phyloP scores from a whole-genome alignment of 2,797 vertebrate species.

The Dipus sagitta region DNA sequence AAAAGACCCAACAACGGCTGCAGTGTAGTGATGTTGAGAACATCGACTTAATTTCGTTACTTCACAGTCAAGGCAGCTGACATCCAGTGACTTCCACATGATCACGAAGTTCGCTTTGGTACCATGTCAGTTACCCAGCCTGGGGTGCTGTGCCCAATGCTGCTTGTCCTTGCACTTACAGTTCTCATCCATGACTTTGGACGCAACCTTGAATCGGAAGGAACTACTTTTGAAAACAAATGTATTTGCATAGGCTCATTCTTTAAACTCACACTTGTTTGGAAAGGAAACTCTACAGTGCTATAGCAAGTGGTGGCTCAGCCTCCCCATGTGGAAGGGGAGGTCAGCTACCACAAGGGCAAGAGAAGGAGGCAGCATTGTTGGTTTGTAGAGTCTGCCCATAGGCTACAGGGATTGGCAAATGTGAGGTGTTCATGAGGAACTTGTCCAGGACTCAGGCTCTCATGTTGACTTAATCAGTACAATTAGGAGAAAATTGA shows the following conservation, averaged over 20 bases:
- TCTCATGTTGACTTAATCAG: neutral
- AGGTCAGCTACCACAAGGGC: neutral
- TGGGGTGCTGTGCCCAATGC: neutral
- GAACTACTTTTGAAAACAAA: neutral
- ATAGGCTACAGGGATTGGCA: neutral
- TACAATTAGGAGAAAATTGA: neutral
- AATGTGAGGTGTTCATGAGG: neutral
- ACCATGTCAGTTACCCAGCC: neutral
- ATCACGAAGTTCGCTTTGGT: neutral
- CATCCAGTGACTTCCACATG: neutral
- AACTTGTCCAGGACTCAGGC: neutral
- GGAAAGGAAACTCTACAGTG: neutral
- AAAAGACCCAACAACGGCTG: neutral
- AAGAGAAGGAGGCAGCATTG: neutral
- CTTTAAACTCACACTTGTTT: conserved; percentile 39
- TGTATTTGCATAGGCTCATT: neutral
- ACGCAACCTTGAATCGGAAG: neutral
- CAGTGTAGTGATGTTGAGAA: neutral
- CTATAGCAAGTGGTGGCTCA: neutral
- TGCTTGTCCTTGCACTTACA: neutral
- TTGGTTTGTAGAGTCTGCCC: neutral
- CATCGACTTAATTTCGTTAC: neutral
- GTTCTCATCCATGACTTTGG: neutral
- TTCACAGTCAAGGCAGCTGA: neutral
- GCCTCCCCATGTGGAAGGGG: neutral